Conservation (phyloP, 2,113 vertebrate genomes). For the Mus musculus region DNA sequence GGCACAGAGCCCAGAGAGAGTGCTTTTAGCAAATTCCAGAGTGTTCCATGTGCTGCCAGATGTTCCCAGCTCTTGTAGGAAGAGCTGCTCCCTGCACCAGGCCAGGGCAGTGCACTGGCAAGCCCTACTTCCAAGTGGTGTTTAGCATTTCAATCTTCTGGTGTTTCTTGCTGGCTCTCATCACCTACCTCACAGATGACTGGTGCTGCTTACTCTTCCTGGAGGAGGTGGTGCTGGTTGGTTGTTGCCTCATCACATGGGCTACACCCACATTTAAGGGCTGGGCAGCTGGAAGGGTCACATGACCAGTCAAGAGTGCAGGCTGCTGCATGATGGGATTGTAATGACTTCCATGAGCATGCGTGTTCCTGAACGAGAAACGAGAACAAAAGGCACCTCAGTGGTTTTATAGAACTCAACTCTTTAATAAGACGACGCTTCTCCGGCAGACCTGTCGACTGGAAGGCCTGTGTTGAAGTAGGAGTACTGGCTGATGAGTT, state of each 20-base stretch:
- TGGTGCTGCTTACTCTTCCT: slow-evolving; percentile 98
- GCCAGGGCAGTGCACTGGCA: accelerated
- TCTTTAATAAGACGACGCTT: background rate
- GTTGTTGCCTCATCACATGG: slow-evolving; percentile 98
- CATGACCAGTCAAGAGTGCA: slow-evolving; percentile 93
- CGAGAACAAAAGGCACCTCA: background rate
- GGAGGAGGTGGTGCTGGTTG: slow-evolving; percentile 90
- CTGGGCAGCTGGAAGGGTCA: slow-evolving; percentile 95
- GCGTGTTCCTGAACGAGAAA: slow-evolving; percentile 89
- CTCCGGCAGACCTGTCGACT: no score
- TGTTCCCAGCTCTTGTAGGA: background rate
- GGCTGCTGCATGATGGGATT: slow-evolving; percentile 99
- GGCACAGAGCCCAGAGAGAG: background rate
- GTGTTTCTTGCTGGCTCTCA: accelerated
- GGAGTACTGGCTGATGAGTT: background rate
- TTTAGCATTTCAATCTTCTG: background rate
- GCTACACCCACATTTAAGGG: slow-evolving; percentile 98
- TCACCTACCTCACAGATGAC: slow-evolving; percentile 91
- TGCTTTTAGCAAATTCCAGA: background rate
- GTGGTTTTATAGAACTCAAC: background rate
- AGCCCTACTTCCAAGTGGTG: accelerated
- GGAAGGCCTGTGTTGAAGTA: background rate
- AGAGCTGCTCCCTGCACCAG: background rate
- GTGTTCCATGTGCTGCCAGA: accelerated
- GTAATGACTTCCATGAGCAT: slow-evolving; percentile 96